These are phyloP conservation scores for Disparrhopalites patrizii DNA, from an alignment of 2,888 invertebrate genomes.

Conservation along the genomic window DNA sequence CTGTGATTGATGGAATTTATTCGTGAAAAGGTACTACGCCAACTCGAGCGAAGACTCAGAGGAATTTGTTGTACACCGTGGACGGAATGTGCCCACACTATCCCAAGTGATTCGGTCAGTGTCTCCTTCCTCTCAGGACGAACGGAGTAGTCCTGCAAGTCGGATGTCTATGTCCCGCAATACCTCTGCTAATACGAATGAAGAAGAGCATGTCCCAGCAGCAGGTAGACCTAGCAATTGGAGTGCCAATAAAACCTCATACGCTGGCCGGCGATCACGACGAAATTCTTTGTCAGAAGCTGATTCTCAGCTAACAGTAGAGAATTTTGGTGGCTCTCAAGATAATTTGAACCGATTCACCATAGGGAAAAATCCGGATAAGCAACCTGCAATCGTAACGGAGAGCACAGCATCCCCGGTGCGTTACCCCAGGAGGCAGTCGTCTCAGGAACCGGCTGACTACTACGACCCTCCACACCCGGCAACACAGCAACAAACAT, in stretches of 20 bases:
- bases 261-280: conserved; percentile 77
- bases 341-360: conserved; percentile 71
- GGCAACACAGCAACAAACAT: conserved; percentile 9
- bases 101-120: conserved; percentile 52
- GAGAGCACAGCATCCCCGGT: conserved; percentile 42
- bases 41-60: conserved; percentile 53
- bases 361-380: conserved; percentile 71
- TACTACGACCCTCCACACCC: conserved; percentile 29
- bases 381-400: conserved; percentile 58
- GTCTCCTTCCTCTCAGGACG: conserved; percentile 49
- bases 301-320: conserved; percentile 80
- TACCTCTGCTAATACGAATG: conserved; percentile 26
- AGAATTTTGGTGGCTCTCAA: conserved; percentile 89
- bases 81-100: conserved; percentile 71
- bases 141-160: conserved; percentile 48
- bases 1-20: too few relatives aligned
- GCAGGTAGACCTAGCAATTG: conserved; percentile 84
- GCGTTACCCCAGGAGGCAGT: conserved; percentile 40
- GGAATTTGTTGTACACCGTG: conserved; percentile 76
- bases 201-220: conserved; percentile 54
- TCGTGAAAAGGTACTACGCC: conserved; percentile 46
- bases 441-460: conserved; percentile 44
- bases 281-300: conserved; percentile 74
- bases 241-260: conserved; percentile 65
- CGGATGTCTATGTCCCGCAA: conserved; percentile 46